Conservation (phyloP, 1,140 invertebrate species). For the Drosophila ficusphila region DNA sequence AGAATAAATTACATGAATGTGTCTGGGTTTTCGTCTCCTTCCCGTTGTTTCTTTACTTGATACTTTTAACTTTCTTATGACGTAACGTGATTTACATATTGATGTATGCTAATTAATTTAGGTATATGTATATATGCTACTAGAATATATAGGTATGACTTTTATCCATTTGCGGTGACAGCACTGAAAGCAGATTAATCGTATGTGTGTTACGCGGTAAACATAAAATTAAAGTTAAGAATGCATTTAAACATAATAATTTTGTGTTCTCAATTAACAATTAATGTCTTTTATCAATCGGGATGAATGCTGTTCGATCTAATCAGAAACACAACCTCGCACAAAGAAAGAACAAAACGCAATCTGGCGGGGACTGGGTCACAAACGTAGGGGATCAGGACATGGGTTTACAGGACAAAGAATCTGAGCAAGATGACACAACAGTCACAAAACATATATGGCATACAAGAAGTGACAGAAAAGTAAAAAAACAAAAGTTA, state of each 20-base stretch:
- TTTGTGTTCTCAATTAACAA: conserved; percentile 25
- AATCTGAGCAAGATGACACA: conserved; percentile 14
- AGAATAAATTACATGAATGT: conserved; percentile 38
- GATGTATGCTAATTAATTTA: conserved; percentile 35
- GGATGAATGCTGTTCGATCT: conserved; percentile 46
- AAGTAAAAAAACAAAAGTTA: conserved; percentile 6
- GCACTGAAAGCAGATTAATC: conserved; percentile 37
- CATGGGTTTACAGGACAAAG: not conserved
- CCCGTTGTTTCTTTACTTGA: not conserved
- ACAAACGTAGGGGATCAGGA: not conserved
- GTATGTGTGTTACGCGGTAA: conserved; percentile 11
- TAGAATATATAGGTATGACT: conserved; percentile 59
- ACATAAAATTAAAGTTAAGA: conserved; percentile 24
- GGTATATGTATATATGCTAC: conserved; percentile 30
- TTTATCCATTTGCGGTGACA: conserved; percentile 52
- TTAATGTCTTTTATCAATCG: conserved; percentile 76
- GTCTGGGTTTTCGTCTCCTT: not conserved
- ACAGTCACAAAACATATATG: conserved; percentile 33
- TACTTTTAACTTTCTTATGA: conserved; percentile 18
- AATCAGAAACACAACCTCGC: conserved; percentile 19
- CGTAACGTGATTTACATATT: conserved; percentile 43
- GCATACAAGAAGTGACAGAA: conserved; percentile 10
- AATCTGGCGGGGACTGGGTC: conserved; percentile 1
- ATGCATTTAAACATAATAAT: conserved; percentile 8
- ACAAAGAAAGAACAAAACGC: conserved; percentile 8